A percentile compares a stretch with the other conserved stretches of the same genome.
These are phyloP conservation scores for Epiblema foenella DNA, from an alignment of 2,888 invertebrate genomes.

Conservation along the genomic window DNA sequence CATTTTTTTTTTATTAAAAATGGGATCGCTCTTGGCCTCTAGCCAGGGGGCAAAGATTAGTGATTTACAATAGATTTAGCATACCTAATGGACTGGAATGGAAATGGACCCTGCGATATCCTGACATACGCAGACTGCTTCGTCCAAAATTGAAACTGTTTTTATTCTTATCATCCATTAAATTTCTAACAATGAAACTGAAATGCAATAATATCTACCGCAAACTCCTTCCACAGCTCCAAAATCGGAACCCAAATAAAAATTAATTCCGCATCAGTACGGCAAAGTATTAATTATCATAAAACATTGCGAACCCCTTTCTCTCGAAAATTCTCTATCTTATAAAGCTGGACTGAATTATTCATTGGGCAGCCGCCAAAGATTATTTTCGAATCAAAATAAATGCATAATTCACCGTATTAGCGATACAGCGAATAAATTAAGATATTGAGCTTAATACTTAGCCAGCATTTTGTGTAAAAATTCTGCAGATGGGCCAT, in stretches of 20 bases:
- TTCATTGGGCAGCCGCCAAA: slow-evolving; percentile 53
- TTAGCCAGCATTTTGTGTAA: neutral
- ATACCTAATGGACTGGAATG: no score
- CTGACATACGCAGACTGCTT: no score
- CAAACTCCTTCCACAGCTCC: neutral
- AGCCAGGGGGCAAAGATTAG: no score
- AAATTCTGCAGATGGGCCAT: neutral
- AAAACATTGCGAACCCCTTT: slow-evolving; percentile 49
- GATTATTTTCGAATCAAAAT: slow-evolving; percentile 56
- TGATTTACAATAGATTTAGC: no score
- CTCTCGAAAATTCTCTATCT: slow-evolving; percentile 53
- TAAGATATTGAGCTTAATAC: slow-evolving; percentile 22
- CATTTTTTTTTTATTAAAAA: no score
- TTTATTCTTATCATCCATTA: no score
- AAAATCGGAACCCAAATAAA: slow-evolving; percentile 28
- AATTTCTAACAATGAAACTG: no score
- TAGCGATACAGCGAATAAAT: slow-evolving; percentile 49
- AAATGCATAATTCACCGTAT: slow-evolving; percentile 56
- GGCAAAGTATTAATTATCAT: slow-evolving; percentile 40
- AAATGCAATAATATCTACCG: neutral
- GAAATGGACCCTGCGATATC: no score
- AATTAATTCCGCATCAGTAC: slow-evolving; percentile 34
- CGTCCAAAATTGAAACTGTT: no score
- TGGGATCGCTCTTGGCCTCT: no score
- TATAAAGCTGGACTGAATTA: slow-evolving; percentile 58